Percentiles rank a stretch among this genome's conserved stretches.
phyloP scores from a whole-genome alignment of 2,888 invertebrate species.

The Pterobdella sp. region DNA sequence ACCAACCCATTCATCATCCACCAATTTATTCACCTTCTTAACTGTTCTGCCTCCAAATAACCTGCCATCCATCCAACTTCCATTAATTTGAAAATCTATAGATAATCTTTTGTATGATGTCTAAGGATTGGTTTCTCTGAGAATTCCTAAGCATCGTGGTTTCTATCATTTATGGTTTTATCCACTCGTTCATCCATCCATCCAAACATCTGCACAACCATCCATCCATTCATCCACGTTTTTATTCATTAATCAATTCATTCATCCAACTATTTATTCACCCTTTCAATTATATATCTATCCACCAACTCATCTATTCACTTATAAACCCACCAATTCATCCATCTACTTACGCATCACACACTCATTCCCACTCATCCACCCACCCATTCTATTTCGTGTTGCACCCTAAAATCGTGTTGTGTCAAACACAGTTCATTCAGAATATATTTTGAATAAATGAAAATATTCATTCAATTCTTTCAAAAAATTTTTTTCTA shows the following conservation, averaged over 20 bases:
- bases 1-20: no score
- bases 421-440: no score
- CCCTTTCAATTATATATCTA: background rate
- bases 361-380: background rate
- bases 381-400: background rate
- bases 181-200: background rate
- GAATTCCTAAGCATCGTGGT: background rate
- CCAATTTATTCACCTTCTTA: no score
- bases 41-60: no score
- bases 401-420: background rate
- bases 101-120: background rate
- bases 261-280: background rate
- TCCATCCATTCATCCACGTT: background rate
- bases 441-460: no score
- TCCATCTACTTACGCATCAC: background rate
- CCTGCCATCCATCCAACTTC: background rate
- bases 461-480: no score
- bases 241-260: background rate
- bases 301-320: background rate
- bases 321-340: background rate
- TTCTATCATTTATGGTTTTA: background rate
- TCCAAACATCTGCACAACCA: background rate
- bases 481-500: no score
- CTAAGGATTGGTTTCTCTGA: no score
- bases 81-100: background rate